phyloP scores from a whole-genome alignment of 2,888 invertebrate species.

The Pterostichus niger region DNA sequence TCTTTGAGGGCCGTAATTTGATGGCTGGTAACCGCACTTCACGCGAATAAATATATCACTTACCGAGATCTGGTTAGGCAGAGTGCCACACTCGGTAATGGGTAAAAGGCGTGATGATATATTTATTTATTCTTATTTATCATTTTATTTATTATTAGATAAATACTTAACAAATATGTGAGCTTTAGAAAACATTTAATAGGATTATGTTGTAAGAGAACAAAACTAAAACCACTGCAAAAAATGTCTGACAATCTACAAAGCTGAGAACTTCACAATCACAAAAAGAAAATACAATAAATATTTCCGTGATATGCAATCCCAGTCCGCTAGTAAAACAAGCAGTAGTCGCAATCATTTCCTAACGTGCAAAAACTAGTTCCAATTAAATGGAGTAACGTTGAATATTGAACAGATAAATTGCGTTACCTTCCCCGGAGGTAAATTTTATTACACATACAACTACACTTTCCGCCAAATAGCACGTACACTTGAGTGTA shows the following conservation, averaged over 20 bases:
- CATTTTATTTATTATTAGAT: too few relatives aligned
- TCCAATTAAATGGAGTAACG: conserved; percentile 49
- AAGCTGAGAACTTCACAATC: not conserved
- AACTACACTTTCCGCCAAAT: conserved; percentile 37
- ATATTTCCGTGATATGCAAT: conserved; percentile 23
- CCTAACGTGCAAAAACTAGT: conserved; percentile 27
- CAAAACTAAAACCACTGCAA: not conserved
- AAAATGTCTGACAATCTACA: not conserved
- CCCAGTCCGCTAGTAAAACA: conserved; percentile 23
- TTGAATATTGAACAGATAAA: conserved; percentile 11
- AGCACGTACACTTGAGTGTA: conserved; percentile 24
- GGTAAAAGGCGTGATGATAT: too few relatives aligned
- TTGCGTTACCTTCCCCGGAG: conserved; percentile 24
- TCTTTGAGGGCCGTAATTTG: too few relatives aligned
- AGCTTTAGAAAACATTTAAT: too few relatives aligned
- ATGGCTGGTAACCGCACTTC: too few relatives aligned
- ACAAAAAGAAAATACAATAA: conserved; percentile 32
- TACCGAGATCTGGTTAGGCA: too few relatives aligned
- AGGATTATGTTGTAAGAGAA: not conserved
- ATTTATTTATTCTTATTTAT: too few relatives aligned
- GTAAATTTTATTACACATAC: conserved; percentile 48
- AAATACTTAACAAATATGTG: too few relatives aligned
- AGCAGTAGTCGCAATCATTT: conserved; percentile 23
- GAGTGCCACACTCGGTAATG: too few relatives aligned
- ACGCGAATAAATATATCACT: too few relatives aligned